Evolutionary conservation across 2,797 vertebrate species (phyloP).

Genomic region (Parauchenoglanis punctatus): DNA sequence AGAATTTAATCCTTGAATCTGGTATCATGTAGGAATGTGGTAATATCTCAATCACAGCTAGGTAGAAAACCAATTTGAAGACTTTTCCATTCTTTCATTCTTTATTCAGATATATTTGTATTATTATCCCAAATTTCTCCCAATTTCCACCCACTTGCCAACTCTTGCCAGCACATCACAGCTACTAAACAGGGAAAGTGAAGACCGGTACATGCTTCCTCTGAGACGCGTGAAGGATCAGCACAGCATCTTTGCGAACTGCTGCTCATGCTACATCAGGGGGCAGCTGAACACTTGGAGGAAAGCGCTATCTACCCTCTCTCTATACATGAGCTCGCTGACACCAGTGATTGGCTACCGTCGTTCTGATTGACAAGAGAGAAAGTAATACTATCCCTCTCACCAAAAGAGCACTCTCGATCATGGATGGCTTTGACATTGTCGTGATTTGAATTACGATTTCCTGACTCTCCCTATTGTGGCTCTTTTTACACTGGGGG

Average conservation of each 20-base stretch:
- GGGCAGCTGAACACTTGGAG: background rate
- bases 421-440: background rate
- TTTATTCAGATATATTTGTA: background rate
- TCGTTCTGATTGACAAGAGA: background rate
- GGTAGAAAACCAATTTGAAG: conserved; percentile 4
- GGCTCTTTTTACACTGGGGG: background rate
- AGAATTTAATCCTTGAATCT: background rate
- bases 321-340: background rate
- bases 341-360: background rate
- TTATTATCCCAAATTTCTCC: background rate
- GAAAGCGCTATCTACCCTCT: background rate
- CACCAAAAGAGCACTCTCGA: background rate
- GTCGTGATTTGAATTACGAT: background rate
- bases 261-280: background rate
- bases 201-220: background rate
- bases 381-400: background rate
- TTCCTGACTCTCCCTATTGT: background rate
- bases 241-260: background rate
- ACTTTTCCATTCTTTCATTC: background rate
- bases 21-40: background rate
- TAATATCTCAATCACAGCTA: background rate
- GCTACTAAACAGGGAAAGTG: background rate
- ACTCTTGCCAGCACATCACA: background rate
- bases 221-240: background rate
- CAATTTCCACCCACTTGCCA: background rate